phyloP scores from a whole-genome alignment of 2,113 vertebrate genomes.

The Erythrocebus patas region DNA sequence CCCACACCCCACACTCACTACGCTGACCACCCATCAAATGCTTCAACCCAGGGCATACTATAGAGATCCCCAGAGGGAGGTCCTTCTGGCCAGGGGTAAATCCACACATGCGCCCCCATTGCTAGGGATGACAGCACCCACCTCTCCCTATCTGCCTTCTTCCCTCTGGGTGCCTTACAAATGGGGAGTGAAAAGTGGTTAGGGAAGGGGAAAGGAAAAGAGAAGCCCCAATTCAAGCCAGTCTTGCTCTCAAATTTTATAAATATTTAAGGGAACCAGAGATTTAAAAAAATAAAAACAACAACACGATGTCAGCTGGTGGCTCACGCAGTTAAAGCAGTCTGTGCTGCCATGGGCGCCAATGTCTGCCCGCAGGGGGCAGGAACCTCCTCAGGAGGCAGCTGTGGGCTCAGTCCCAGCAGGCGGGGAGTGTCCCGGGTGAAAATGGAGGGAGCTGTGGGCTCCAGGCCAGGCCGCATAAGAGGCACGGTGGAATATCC shows the following conservation, averaged over 20 bases:
- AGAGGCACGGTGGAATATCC: not conserved
- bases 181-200: not conserved
- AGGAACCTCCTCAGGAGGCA: not conserved
- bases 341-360: not conserved
- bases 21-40: not conserved
- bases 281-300: not conserved
- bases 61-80: not conserved
- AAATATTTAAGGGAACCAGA: not conserved
- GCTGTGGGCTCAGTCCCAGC: no score
- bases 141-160: not conserved
- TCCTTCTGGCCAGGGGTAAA: not conserved
- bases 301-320: not conserved
- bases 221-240: not conserved
- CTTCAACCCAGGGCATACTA: fast-evolving
- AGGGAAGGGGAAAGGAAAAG: not conserved
- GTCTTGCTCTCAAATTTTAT: not conserved
- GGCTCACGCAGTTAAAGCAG: no score
- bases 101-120: fast-evolving
- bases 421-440: not conserved
- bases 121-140: fast-evolving
- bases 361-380: not conserved
- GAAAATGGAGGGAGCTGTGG: fast-evolving
- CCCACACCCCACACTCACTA: not conserved
- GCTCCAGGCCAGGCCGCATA: not conserved
- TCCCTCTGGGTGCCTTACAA: not conserved